Evolutionary conservation across 2,888 invertebrate genomes (phyloP).

Genomic region (Leptinotarsa peninsularis): DNA sequence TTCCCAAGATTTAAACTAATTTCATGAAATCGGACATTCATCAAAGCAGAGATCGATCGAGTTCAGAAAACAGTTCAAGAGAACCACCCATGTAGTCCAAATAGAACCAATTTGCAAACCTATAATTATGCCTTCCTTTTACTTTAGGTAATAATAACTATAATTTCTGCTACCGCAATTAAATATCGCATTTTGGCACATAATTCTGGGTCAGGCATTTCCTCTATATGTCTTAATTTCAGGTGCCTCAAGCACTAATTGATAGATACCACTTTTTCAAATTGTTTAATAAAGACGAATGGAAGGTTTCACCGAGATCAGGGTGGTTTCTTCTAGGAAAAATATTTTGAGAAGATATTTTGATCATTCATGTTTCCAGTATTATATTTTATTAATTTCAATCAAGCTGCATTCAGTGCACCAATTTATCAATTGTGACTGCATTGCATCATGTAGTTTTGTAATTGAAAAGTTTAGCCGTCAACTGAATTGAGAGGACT

Average conservation of each 20-base stretch:
- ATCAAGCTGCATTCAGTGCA: too few relatives aligned
- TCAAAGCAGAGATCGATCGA: neutral
- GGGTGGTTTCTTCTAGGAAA: neutral
- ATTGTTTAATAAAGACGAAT: conserved; percentile 34
- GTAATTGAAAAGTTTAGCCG: too few relatives aligned
- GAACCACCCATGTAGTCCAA: conserved; percentile 43
- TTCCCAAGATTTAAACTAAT: too few relatives aligned
- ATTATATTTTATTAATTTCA: too few relatives aligned
- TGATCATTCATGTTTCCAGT: too few relatives aligned
- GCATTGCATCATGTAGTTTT: too few relatives aligned
- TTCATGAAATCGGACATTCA: neutral
- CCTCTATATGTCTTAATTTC: conserved; percentile 32
- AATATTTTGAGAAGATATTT: neutral
- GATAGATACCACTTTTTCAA: conserved; percentile 33
- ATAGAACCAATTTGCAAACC: conserved; percentile 36
- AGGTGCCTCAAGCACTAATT: conserved; percentile 22
- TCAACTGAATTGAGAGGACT: too few relatives aligned
- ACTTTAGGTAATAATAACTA: conserved; percentile 38
- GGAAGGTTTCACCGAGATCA: conserved; percentile 21
- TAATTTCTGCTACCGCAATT: conserved; percentile 41
- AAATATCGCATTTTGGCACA: conserved; percentile 43
- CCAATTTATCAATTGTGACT: too few relatives aligned
- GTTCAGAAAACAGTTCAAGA: neutral
- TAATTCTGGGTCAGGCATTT: conserved; percentile 36
- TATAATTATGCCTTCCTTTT: conserved; percentile 40